Evolutionary conservation across 2,797 vertebrate species (phyloP).

Genomic region (Emydoidea blandingii): DNA sequence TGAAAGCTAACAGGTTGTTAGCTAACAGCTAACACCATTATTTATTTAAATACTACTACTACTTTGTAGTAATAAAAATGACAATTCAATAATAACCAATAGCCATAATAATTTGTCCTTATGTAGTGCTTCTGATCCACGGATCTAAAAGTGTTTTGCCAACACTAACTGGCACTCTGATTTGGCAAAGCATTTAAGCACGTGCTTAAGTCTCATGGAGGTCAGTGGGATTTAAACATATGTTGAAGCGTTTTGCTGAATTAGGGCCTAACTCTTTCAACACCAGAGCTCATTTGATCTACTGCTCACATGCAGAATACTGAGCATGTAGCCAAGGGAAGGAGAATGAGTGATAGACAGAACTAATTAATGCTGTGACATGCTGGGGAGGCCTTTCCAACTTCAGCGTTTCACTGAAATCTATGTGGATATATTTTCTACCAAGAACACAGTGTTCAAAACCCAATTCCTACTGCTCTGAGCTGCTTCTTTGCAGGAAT

Average conservation of each 20-base stretch:
- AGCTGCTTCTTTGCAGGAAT: not conserved
- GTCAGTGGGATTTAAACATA: not conserved
- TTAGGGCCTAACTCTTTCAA: not conserved
- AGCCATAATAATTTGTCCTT: not conserved
- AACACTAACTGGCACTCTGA: not conserved
- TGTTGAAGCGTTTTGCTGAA: not conserved
- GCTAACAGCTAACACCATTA: not conserved
- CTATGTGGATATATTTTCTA: not conserved
- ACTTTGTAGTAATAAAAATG: not conserved
- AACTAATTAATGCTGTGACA: not conserved
- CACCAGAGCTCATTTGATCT: not conserved
- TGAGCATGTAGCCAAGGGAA: not conserved
- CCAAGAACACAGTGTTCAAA: not conserved
- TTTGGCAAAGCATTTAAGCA: not conserved
- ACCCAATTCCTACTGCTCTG: not conserved
- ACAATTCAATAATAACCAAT: not conserved
- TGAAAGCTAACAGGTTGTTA: not conserved
- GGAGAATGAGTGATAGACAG: not conserved
- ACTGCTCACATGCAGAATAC: not conserved
- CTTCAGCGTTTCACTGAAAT: accelerated
- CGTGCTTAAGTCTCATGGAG: not conserved
- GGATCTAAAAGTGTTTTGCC: not conserved
- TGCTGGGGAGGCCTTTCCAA: not conserved
- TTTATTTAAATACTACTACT: not conserved
- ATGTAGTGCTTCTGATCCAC: not conserved